Base-by-base conservation (phyloP, 2,888 invertebrate genomes). In the Exephanes ischioxanthus region DNA sequence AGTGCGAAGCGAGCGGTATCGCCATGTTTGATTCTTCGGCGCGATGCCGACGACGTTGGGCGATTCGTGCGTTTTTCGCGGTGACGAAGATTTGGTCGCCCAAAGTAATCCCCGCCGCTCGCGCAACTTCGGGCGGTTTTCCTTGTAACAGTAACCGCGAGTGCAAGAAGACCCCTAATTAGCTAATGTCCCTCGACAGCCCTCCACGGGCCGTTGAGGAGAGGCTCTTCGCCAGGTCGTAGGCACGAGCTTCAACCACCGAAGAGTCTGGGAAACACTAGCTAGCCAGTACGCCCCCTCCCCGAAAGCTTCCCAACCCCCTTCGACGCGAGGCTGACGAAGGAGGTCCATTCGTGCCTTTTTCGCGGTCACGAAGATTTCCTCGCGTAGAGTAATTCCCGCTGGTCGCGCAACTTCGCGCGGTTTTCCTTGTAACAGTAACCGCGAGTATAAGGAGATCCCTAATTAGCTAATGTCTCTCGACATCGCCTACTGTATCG, bases 381-480 rank as follows among this genome's bases (percentile, higher is more conserved):
- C 33, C 16, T 33, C 66, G 53, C 73, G 55, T 22, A 58, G 0
- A 61, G 5, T 30, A 71, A 84, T 58, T 37, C 26, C 33, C 41
- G 19, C 19, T 16, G 11, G 19, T 45, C 53, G 30, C 53, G 11
- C 5, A 26, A 76, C 37, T 45, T 45, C 66, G 19, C 55, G 61
- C 61, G 16, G 11, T 61, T 30, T 14, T 61, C 30, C 30, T 45
- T 26, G 4, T 11, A 30, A 70, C 19, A 63, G 9, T 61, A 6
- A 48, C 33, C n/a, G 30, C 66, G 58, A 55, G 22, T 37, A 16
- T 22, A 76, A 45, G 30, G 22, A 55, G 80, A 83, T 63, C 41
- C 76, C 58, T 83, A 89, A 89, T 88, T 86, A 88, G 86, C 83
- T 89, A 87, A 87, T 89, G 87, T 84, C 77, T 79, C 73, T 22